These are phyloP conservation scores for Austrolebias charrua DNA, from an alignment of 2,797 vertebrate genomes.

Conservation along the genomic window DNA sequence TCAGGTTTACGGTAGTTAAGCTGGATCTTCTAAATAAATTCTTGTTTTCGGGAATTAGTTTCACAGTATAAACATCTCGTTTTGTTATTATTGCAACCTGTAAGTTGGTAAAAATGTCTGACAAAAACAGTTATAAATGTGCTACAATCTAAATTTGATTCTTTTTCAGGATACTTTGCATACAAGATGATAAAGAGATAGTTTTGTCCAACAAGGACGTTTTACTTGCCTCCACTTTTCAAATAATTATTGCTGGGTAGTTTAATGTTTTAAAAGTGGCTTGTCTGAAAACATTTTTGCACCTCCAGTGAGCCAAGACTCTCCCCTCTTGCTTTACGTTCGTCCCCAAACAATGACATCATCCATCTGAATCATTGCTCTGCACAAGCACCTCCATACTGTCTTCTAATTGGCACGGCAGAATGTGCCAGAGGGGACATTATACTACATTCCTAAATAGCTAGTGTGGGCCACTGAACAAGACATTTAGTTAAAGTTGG, in stretches of 20 bases:
- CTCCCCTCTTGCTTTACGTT: conserved; percentile 37
- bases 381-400: conserved; percentile 48
- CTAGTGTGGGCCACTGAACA: conserved; percentile 62
- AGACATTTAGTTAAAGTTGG: conserved; percentile 73
- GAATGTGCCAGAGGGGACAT: conserved; percentile 55
- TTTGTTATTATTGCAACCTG: too few species aligned
- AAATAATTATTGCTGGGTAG: background rate
- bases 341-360: conserved; percentile 60
- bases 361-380: conserved; percentile 47
- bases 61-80: too few species aligned
- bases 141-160: too few species aligned
- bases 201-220: background rate
- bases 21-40: too few species aligned
- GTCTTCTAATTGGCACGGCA: conserved; percentile 69
- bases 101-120: too few species aligned
- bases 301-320: conserved; percentile 27
- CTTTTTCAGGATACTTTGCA: too few species aligned
- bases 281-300: conserved; percentile 13
- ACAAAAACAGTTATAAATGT: too few species aligned
- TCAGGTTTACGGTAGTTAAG: too few species aligned
- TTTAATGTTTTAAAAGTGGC: background rate
- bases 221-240: background rate
- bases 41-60: too few species aligned
- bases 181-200: too few species aligned
- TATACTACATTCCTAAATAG: conserved; percentile 64